Base-by-base conservation (phyloP, 1,140 invertebrate species). In the Lepidostoma basale region DNA sequence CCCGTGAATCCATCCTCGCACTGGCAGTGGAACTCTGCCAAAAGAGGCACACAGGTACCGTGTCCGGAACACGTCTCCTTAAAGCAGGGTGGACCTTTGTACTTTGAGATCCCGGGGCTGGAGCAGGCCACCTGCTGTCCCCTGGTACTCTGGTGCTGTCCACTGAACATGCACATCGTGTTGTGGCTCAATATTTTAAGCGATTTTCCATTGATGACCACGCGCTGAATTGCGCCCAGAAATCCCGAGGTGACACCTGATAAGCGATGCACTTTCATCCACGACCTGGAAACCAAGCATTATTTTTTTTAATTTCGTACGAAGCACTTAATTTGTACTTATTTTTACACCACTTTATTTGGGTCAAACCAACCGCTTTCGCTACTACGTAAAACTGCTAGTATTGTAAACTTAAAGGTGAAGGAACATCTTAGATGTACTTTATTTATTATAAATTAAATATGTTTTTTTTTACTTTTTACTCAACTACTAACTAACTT, bases 61-160 rank as follows among this genome's bases (percentile, higher is more conserved):
- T 88, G 88, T 78, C 93, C 92, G 58, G 85, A 82, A 78, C 92
- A 94, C 9, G 90, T 89, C 80, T 85, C 84, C 68, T 85, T 79
- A 2, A 86, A 86, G 81, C 92, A 93, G 0, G 91, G 91, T 30
- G 86, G 81, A 18, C 90, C 90, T 65, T 85, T 83, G 77, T 92
- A 93, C 44, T 85, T 81, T 14, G 62, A 62, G 3, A 72, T 22
- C 3, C 70, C 70, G 16, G 52, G 66, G 42, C 70, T 72, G 10
- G 70, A 56, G 33, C 70, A 72, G 6, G 70, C 62, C 4, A 68
- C 25, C 9, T 65, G 49, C 20, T 30, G 26, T 9, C 36, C 28
- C 5, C 26, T 1, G 9, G 8, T 3, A 16, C 47, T 36, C 18
- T 58, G 60, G 2, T 40, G 49, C 3, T 56, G 36, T 4, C 64